Evolutionary conservation across 2,113 vertebrate genomes (phyloP).

Genomic region (Cottus gobio): DNA sequence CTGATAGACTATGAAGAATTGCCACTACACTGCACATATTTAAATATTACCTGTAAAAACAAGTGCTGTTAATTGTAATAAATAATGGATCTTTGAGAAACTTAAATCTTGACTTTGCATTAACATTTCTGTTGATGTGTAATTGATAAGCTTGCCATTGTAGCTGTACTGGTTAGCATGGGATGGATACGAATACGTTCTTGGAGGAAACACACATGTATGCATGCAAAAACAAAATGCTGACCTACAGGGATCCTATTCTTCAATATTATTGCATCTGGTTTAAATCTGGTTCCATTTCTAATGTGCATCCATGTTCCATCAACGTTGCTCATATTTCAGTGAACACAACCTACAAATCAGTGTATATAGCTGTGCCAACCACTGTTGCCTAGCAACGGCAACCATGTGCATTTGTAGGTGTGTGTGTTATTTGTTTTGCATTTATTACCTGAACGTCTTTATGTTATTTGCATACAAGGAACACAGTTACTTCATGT

Average conservation of each 20-base stretch:
- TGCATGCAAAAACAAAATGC: background rate
- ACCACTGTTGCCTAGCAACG: constrained; percentile 51
- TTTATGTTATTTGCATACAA: constrained; percentile 32
- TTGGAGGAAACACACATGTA: background rate
- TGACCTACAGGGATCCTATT: background rate
- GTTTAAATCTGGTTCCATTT: constrained; percentile 23
- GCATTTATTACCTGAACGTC: constrained; percentile 26
- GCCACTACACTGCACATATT: background rate
- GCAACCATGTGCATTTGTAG: constrained; percentile 7
- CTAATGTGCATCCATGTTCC: constrained; percentile 18
- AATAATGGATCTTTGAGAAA: background rate
- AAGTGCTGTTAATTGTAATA: background rate
- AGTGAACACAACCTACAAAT: constrained; percentile 23
- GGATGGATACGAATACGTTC: background rate
- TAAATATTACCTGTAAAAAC: background rate
- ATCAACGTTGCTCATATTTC: constrained; percentile 30
- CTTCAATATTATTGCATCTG: constrained; percentile 8
- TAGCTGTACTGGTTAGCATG: background rate
- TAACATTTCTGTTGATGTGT: background rate
- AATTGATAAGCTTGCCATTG: background rate
- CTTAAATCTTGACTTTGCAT: background rate
- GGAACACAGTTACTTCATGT: background rate
- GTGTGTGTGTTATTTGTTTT: constrained; percentile 27
- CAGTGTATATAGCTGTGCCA: background rate
- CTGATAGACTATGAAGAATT: background rate